Base-by-base conservation (phyloP, 2,113 vertebrate species). In the Cyanocitta stelleri region DNA sequence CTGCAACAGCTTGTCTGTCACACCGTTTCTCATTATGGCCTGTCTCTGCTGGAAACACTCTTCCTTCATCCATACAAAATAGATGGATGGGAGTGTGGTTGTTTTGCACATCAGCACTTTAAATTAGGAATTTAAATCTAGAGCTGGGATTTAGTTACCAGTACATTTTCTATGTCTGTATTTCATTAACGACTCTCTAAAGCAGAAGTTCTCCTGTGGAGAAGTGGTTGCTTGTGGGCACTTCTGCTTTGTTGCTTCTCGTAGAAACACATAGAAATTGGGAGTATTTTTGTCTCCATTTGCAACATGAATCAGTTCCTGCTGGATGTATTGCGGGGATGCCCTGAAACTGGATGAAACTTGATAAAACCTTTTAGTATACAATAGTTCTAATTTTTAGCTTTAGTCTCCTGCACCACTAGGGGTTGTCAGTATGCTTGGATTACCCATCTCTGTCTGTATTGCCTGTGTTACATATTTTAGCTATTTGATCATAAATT, bases 281-380 rank as follows among this genome's bases (percentile, higher is more conserved):
- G 13, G 30, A 69, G 5, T 67, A 30, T 4, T 73, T 91, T 78
- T 73, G 12, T 72, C 55, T 74, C 7, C 4, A 2, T 78, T 88
- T 83, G 18, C 71, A 83, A 23, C 4, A 8, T 37, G 17, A 41
- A 4, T 35, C 4, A 33, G 4, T 33, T 58, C 9, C 30, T 73
- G 15, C 10, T 69, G 80, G 49, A 55, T 51, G 13, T 80, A 2
- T 29, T 32, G 18, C 0, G 0, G 16, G 16, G 9, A 6, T 81
- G 18, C 16, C 16, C 30, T 22, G 10, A 80, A 79, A 55, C 26
- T 59, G 79, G 30, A 23, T 62, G 48, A 15, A 32, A 73, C 29
- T 62, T 29, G 16, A 72, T 17, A 9, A 27, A 20, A 37, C 9
- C 32, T 67, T 62, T 11, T 26, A 49, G 8, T 59, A 13, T 30